These are phyloP conservation scores for Ommatoiulus sabulosus DNA, from an alignment of 2,888 invertebrate species.

Conservation along the genomic window DNA sequence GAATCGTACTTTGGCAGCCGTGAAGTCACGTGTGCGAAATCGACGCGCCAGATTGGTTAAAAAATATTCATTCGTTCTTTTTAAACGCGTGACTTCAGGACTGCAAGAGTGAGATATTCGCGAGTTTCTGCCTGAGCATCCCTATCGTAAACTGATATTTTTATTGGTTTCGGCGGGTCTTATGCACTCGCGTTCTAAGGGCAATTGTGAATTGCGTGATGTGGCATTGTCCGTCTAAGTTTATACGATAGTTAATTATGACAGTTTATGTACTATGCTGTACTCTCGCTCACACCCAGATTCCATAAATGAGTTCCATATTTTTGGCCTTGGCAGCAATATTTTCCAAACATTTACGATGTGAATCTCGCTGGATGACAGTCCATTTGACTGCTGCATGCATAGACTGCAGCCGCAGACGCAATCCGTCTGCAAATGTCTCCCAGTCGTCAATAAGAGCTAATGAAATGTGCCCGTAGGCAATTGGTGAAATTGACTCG, in stretches of 20 bases:
- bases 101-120: too few relatives aligned
- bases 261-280: not conserved
- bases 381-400: not conserved
- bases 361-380: not conserved
- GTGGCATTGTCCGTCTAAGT: not conserved
- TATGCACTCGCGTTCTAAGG: too few relatives aligned
- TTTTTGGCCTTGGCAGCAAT: not conserved
- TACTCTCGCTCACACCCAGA: not conserved
- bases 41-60: too few relatives aligned
- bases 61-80: too few relatives aligned
- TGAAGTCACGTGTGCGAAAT: too few relatives aligned
- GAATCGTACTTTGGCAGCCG: too few relatives aligned
- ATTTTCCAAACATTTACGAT: not conserved
- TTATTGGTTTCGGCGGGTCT: too few relatives aligned
- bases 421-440: not conserved
- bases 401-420: not conserved
- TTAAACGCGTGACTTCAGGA: too few relatives aligned
- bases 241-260: not conserved
- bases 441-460: slow-evolving; percentile 14
- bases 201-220: slow-evolving; percentile 19
- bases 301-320: not conserved
- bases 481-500: slow-evolving; percentile 11
- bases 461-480: not conserved
- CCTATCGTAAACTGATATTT: too few relatives aligned
- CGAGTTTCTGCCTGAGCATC: too few relatives aligned